Evolutionary conservation across 2,797 vertebrate species (phyloP), one percentile per base, ranked within the genome.

Genomic region (Lepus townsendii): DNA sequence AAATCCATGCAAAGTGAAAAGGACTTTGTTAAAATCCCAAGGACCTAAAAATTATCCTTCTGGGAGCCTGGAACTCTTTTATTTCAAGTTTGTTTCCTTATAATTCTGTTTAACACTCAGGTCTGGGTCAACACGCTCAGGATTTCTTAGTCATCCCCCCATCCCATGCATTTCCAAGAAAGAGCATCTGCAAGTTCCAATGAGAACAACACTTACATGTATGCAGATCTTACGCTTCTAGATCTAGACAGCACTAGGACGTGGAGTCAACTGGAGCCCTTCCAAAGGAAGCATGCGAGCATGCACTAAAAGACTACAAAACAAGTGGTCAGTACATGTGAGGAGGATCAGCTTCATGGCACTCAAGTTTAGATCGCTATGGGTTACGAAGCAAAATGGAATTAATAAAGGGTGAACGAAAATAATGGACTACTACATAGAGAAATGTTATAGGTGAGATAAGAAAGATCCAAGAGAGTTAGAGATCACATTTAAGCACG

Each of bases 251-350:
- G 88, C 42, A 88, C 32, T 95, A 95, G 88, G 83, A 60, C 4
- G 24, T 20, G 12, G 35, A 42, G 19, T 87, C 91, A 86, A 75
- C 79, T 30, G 86, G 71, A 6, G 7, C 68, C 92, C 95, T 89
- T 83, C 95, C 96, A 84, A 72, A 78, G 93, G 83, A 91, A 79
- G 77, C 91, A 94, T 97, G 95, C 95, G 96, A 96, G 75, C 69
- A 17, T 52, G 84, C 13, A 85, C 92, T 95, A 95, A 79, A 78
- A 82, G 62, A 92, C 95, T 97, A 95, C 84, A 94, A 85, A 95
- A 91, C 30, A 66, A 86, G 92, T 60, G 72, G 95, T 92, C 88
- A 73, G 83, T 32, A 83, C n/a, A 22, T 5, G 80, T 77, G 78
- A 92, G 95, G 66, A 82, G 62, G 82, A 22, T 95, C 95, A 96